Evolutionary conservation across 2,113 vertebrate species (phyloP).

Genomic region (Dascyllus trimaculatus): DNA sequence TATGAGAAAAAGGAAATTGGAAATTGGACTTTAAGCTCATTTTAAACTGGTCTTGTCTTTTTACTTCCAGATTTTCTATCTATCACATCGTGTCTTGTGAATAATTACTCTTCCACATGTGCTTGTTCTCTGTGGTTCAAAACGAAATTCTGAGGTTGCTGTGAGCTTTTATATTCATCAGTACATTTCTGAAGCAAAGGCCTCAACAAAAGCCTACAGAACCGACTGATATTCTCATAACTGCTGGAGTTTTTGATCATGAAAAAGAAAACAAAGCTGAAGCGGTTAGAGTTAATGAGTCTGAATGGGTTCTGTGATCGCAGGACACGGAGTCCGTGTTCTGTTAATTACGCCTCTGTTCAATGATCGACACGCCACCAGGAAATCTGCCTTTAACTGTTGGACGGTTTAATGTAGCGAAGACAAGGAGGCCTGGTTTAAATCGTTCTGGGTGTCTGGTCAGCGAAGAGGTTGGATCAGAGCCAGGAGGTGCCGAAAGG

Average conservation of each 20-base stretch:
- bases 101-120: conserved; percentile 6
- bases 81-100: not conserved
- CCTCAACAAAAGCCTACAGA: not conserved
- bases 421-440: conserved; percentile 2
- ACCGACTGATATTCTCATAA: conserved; percentile 19
- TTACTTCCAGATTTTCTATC: no score
- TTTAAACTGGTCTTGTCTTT: no score
- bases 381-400: conserved; percentile 11
- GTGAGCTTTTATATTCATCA: conserved; percentile 21
- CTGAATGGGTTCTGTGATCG: conserved; percentile 49
- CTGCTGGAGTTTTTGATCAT: conserved; percentile 29
- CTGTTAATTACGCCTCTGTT: conserved; percentile 52
- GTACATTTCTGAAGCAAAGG: not conserved
- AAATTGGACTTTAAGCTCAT: no score
- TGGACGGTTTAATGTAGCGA: not conserved
- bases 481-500: not conserved
- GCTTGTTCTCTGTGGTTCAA: not conserved
- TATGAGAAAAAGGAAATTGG: no score
- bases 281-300: conserved; percentile 40
- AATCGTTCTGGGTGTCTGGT: conserved; percentile 9
- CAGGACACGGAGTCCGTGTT: conserved; percentile 30
- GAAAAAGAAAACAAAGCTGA: conserved; percentile 1
- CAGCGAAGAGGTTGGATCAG: not conserved
- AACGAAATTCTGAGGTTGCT: not conserved
- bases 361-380: conserved; percentile 29